phyloP scores from a whole-genome alignment of 2,888 invertebrate genomes.

The Criorhina ranunculi region DNA sequence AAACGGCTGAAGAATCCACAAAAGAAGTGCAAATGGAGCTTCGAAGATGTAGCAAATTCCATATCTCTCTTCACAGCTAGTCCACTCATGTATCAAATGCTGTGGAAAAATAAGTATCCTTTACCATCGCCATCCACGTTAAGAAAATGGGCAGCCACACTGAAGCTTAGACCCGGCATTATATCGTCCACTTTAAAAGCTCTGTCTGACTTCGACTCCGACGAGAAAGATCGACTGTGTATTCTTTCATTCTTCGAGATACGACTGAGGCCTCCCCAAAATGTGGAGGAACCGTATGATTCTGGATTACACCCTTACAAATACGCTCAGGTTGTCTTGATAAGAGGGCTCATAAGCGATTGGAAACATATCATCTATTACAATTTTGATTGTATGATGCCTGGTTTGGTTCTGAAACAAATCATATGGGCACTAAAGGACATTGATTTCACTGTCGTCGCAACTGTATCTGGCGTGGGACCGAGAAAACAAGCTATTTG shows the following conservation, averaged over 20 bases:
- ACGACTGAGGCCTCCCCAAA: conserved; percentile 1
- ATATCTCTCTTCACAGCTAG: conserved; percentile 28
- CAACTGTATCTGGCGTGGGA: conserved; percentile 40
- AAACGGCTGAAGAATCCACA: conserved; percentile 29
- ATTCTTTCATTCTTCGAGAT: conserved; percentile 47
- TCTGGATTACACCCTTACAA: conserved; percentile 31
- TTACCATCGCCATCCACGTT: conserved; percentile 42
- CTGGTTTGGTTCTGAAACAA: conserved; percentile 20
- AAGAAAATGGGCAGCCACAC: conserved; percentile 19
- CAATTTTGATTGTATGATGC: conserved; percentile 55
- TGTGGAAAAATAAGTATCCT: conserved; percentile 34
- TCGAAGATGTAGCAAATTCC: conserved; percentile 35
- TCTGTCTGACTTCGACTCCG: not conserved
- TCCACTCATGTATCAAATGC: conserved; percentile 34
- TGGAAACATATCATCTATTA: conserved; percentile 53
- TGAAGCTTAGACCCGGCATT: conserved; percentile 46
- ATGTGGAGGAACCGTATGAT: not conserved
- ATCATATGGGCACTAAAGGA: conserved; percentile 23
- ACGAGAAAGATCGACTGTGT: conserved; percentile 20
- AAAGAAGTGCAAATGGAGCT: conserved; percentile 39
- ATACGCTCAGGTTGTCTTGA: conserved; percentile 40
- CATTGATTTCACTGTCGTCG: conserved; percentile 38
- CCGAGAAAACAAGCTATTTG: conserved; percentile 31
- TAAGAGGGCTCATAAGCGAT: conserved; percentile 25
- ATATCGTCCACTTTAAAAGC: conserved; percentile 17